Evolutionary conservation across 1,140 invertebrate species (phyloP), one percentile per base, ranked within the genome.

Genomic region (Drosophila santomea): DNA sequence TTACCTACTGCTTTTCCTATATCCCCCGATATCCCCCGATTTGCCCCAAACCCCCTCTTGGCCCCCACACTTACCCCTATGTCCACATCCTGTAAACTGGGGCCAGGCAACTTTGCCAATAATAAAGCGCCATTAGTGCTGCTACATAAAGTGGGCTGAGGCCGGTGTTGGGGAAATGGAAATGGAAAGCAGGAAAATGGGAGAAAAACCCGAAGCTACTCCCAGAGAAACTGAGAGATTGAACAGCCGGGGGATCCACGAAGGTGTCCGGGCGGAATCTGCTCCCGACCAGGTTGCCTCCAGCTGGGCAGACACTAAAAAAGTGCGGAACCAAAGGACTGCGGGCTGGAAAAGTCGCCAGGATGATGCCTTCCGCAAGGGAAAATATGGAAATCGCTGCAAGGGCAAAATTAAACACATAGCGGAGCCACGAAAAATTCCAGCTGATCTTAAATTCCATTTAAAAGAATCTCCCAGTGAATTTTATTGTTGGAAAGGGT

Each of bases 91-190:
- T 17, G 68, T 52, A 41, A 60, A 55, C 55, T 35, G 43, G 39
- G 62, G 74, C 44, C 48, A 51, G 66, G 64, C 69, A 90, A 85
- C 80, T 80, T 88, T 90, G 73, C 73, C 84, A 90, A 89, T 89
- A 89, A 89, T 90, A 90, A 78, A 86, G 79, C 80, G 75, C 86
- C 85, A 90, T 89, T 89, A 89, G 85, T 90, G 80, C 80, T 80
- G 84, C 85, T 85, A 80, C 84, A 90, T 89, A 85, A 89, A 85
- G 64, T 74, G 78, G 56, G 14, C 4, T 35, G 48, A 39, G 64
- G 35, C 38, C 23, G 48, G 45, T 57, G 39, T 28, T 23, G 50
- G 56, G 43, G 8, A n/a, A 7, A 5, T 2, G 41, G 41, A 44
- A 57, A 50, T 43, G 52, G 28, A 67, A 36, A 55, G 77, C 54